A percentile compares a stretch with the other conserved stretches of the same genome.
These are phyloP conservation scores for Phoeniculus purpureus DNA, from an alignment of 2,797 vertebrate species.

Conservation along the genomic window DNA sequence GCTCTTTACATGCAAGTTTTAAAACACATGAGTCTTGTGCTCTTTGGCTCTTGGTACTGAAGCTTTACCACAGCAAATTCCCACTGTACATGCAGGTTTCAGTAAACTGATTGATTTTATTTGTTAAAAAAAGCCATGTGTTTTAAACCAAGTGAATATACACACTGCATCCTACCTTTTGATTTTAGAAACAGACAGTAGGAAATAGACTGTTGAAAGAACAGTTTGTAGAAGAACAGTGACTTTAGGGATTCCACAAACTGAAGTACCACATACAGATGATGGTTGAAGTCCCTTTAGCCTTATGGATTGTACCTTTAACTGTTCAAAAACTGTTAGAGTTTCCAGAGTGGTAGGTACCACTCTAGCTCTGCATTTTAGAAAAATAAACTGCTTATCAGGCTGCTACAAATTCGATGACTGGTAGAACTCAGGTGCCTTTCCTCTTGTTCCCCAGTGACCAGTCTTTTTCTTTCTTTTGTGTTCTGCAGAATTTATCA, in stretches of 20 bases:
- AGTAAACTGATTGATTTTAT: neutral
- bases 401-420: neutral
- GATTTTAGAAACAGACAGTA: neutral
- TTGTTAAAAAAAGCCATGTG: neutral
- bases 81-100: neutral
- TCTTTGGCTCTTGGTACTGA: neutral
- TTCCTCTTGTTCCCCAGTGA: neutral
- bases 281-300: neutral
- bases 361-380: neutral
- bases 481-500: conserved; percentile 86
- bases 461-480: neutral
- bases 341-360: neutral
- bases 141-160: neutral
- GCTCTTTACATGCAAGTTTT: neutral
- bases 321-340: neutral
- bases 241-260: neutral
- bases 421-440: neutral
- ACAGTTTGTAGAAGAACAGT: neutral
- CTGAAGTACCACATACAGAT: neutral
- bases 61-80: neutral
- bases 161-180: neutral
- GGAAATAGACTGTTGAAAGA: neutral
- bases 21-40: neutral
- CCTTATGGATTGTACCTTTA: neutral
- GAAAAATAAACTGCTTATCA: neutral